These are phyloP conservation scores for Scaptodrosophila lebanonensis DNA, from an alignment of 1,140 invertebrate species.

Conservation along the genomic window DNA sequence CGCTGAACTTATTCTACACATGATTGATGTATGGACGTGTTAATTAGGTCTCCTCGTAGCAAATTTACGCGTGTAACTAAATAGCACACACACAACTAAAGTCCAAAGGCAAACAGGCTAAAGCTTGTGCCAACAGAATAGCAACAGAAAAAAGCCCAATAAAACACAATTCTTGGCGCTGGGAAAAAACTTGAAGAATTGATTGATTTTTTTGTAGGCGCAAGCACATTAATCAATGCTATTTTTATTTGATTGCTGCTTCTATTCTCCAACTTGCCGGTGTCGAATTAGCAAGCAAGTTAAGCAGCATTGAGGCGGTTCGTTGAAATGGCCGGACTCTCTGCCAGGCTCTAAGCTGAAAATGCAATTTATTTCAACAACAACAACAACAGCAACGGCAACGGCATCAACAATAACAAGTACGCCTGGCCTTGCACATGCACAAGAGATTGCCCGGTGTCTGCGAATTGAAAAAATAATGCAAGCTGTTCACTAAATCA, in stretches of 20 bases:
- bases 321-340: no score
- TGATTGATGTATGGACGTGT: slow-evolving; percentile 75
- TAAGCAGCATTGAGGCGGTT: no score
- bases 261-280: slow-evolving; percentile 24
- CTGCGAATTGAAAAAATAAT: slow-evolving; percentile 42
- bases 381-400: no score
- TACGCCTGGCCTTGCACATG: slow-evolving; percentile 5
- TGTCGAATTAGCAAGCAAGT: no score
- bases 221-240: slow-evolving; percentile 67
- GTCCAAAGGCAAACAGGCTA: slow-evolving; percentile 1
- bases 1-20: slow-evolving; percentile 59
- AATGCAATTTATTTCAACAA: no score
- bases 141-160: slow-evolving; percentile 31
- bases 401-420: slow-evolving; percentile 4
- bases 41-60: slow-evolving; percentile 67
- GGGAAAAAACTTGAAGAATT: slow-evolving; percentile 59
- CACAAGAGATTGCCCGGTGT: no score
- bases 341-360: no score
- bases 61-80: slow-evolving; percentile 40
- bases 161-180: slow-evolving; percentile 46
- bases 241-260: slow-evolving; percentile 57
- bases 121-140: neutral
- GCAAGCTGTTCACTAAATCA: slow-evolving; percentile 73
- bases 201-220: slow-evolving; percentile 60
- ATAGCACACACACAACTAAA: neutral